These are phyloP conservation scores for Leptodirus hochenwartii DNA, from an alignment of 2,888 invertebrate species.

Conservation along the genomic window DNA sequence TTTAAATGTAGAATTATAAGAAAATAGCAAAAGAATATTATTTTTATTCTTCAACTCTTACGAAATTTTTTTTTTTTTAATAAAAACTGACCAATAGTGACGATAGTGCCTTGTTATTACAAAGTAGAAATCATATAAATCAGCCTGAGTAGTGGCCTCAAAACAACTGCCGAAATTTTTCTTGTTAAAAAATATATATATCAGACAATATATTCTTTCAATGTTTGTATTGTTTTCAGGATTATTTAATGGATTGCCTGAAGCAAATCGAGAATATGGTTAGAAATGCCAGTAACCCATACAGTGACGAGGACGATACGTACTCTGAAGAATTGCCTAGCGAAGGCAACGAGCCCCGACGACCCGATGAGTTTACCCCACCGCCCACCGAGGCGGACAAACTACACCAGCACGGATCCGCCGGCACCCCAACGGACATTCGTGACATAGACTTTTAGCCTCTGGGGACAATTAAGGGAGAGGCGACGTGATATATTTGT, in stretches of 20 bases:
- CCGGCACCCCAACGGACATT: constrained; percentile 72
- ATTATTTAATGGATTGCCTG: constrained; percentile 60
- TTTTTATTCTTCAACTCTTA: too few relatives aligned
- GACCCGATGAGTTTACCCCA: constrained; percentile 21
- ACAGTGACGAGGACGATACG: constrained; percentile 7
- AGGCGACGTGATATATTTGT: constrained; percentile 60
- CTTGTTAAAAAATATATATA: too few relatives aligned
- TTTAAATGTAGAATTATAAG: too few relatives aligned
- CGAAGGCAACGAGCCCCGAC: constrained; percentile 10
- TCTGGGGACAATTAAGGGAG: constrained; percentile 1
- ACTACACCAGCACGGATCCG: constrained; percentile 45
- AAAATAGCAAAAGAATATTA: too few relatives aligned
- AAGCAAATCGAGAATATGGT: constrained; percentile 67
- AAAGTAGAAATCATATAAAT: neutral
- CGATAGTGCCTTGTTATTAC: neutral
- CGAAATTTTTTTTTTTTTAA: too few relatives aligned
- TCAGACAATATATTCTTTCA: too few relatives aligned
- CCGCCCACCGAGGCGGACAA: constrained; percentile 26
- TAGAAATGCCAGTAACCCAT: constrained; percentile 25
- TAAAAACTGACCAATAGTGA: too few relatives aligned
- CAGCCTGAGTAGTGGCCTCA: neutral
- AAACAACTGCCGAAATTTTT: too few relatives aligned
- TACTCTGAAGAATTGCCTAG: neutral
- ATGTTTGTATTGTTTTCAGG: constrained; percentile 40
- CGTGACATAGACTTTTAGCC: constrained; percentile 62